Base-by-base conservation (phyloP, 2,113 vertebrate species). In the Aptenodytes forsteri region DNA sequence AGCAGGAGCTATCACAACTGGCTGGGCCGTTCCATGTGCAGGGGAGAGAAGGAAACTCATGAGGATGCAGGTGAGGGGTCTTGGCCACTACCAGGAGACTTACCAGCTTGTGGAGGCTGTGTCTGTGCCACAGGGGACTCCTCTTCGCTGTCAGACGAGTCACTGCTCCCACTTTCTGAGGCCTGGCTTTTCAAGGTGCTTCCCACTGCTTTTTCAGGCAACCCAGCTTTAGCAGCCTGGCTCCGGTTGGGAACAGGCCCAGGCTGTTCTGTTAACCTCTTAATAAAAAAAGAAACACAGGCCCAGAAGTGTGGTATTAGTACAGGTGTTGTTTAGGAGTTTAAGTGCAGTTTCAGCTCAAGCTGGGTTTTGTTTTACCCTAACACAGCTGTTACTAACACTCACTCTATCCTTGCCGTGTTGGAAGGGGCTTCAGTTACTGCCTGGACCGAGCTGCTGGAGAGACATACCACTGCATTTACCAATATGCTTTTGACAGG, bases 101-200 rank as follows among this genome's bases (percentile, higher is more conserved):
- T 42, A 96, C 96, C 93, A 82, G 87, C 47, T 78, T 62, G 73
- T 1, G 22, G 26, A 81, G 77, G 50, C 30, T 56, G 84, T 32
- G 40, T 56, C 56, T 95, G 97, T 21, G 94, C 86, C 0, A 40
- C 89, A 2, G 97, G 92, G 34, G 95, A 27, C 71, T 94, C 89
- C 49, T 97, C 96, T 86, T 98, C 98, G 2, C 98, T 98, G 87
- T 98, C 97, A 26, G 98, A 98, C 0, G 95, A 98, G 88, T 96
- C 97, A 80, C 90, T 96, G 89, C 96, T 97, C 47, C 11, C 90
- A 7, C 82, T 96, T 83, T 85, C 96, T 1, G 95, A 97, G 67
- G 38, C 92, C 70, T 44, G 96, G 96, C 76, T 94, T 89, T 98
- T 98, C 96, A 82, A 90, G 89, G 86, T 56, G 79, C 78, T 91